Evolutionary conservation across 2,797 vertebrate species (phyloP), one percentile per base, ranked within the genome.

Genomic region (Phoeniculus purpureus): DNA sequence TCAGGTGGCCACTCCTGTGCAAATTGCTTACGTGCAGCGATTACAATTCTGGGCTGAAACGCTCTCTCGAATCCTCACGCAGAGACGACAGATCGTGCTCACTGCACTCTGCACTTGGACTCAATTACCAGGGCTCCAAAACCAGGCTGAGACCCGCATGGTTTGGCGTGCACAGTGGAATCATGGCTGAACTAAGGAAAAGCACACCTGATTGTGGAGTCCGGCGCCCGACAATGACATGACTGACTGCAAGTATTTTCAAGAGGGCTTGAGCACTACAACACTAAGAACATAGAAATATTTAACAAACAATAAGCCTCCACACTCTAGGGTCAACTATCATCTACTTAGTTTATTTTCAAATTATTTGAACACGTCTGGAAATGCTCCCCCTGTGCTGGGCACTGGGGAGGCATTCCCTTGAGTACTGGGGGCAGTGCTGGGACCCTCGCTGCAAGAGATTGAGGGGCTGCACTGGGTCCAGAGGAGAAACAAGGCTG

Each of bases 41-140:
- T 83, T 79, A 59, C 0, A 3, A 16, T 92, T 83, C 51, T n/a
- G 66, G 60, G 27, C 20, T 51, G 34, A 93, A 77, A 32, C 54
- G 74, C 70, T 60, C 48, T 56, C 65, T 64, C 27, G 84, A 88
- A 90, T 64, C 54, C 72, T 71, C 54, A 68, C 0, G 2, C 27
- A 83, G 82, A 84, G n/a, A 45, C 80, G 58, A 77, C 68, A 86
- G 85, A 93, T 91, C 68, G 52, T 59, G 71, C 85, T 82, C 61
- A 59, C 37, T 59, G 64, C 27, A 48, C 47, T 51, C n/a, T 80
- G n/a, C 34, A 84, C 65, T 84, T 84, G 37, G 68, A 68, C 27
- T 79, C 43, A 59, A 9, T 64, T 70, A 67, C 48, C 29, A 68
- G 34, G 50, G 32, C 54, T 93, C 50, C 64, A 90, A 67, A 84